Evolutionary conservation across 1,140 invertebrate species (phyloP).

Genomic region (Tetraneura akinire): DNA sequence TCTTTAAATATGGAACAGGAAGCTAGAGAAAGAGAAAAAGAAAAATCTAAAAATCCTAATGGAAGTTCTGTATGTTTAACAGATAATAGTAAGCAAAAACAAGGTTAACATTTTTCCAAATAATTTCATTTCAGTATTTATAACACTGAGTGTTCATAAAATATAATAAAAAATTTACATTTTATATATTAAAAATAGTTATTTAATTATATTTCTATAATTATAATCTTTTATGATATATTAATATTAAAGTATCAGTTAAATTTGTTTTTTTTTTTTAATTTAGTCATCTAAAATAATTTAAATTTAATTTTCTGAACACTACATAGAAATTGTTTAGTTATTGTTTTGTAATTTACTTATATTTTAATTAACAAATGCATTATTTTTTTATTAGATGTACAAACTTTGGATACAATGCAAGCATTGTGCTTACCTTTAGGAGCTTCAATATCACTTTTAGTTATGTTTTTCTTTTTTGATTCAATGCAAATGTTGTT

Average conservation of each 20-base stretch:
- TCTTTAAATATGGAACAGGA: slow-evolving; percentile 93
- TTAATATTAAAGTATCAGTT: no score
- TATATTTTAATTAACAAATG: not conserved
- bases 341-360: slow-evolving; percentile 18
- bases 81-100: slow-evolving; percentile 52
- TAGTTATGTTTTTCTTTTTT: slow-evolving; percentile 99
- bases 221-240: no score
- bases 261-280: slow-evolving; percentile 9
- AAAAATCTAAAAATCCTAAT: slow-evolving; percentile 68
- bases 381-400: slow-evolving; percentile 63
- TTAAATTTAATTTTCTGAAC: slow-evolving; percentile 5
- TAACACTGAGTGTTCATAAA: slow-evolving; percentile 27
- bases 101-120: slow-evolving; percentile 46
- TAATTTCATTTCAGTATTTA: slow-evolving; percentile 37
- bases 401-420: slow-evolving; percentile 93
- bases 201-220: no score
- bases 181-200: no score
- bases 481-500: slow-evolving; percentile 98
- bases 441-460: slow-evolving; percentile 90
- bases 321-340: not conserved
- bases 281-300: not conserved
- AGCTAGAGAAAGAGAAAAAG: slow-evolving; percentile 79
- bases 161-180: not conserved
- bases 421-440: slow-evolving; percentile 95
- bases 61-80: slow-evolving; percentile 43